Percentiles rank a stretch among this genome's conserved stretches.
phyloP scores from a whole-genome alignment of 2,113 vertebrate genomes.

The Anarhynchus alexandrinus region DNA sequence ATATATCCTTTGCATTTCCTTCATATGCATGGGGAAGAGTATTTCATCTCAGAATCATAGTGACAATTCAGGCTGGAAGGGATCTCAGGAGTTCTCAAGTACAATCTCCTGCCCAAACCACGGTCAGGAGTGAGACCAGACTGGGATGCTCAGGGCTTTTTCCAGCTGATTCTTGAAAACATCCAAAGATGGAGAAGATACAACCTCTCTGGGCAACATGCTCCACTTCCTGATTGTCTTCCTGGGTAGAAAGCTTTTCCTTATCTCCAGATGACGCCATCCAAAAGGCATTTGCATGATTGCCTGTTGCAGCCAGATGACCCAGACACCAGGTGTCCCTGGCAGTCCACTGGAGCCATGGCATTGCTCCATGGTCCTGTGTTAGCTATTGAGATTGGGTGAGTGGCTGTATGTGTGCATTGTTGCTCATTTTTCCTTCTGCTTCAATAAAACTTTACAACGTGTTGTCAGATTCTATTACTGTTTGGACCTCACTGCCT shows the following conservation, averaged over 20 bases:
- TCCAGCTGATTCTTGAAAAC: not conserved
- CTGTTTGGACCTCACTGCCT: not conserved
- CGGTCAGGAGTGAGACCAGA: not conserved
- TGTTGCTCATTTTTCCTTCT: not conserved
- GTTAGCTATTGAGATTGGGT: not conserved
- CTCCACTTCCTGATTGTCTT: too few relatives aligned
- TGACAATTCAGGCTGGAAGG: not conserved
- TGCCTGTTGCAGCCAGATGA: not conserved
- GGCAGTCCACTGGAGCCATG: not conserved
- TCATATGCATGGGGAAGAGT: not conserved
- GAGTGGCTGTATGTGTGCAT: accelerated
- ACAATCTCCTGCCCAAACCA: not conserved
- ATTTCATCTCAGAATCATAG: not conserved
- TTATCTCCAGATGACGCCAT: not conserved
- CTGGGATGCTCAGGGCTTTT: not conserved
- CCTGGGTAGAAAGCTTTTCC: not conserved
- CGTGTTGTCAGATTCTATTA: not conserved
- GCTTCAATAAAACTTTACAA: not conserved
- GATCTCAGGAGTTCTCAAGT: not conserved
- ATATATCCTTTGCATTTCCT: not conserved
- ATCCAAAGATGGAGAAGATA: not conserved
- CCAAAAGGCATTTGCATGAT: not conserved
- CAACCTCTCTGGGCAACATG: not conserved
- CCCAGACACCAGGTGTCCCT: not conserved
- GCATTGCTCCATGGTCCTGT: not conserved